Percentiles rank a stretch among this genome's conserved stretches.
Conservation (phyloP, 2,797 vertebrate species). For the Netta rufina region DNA sequence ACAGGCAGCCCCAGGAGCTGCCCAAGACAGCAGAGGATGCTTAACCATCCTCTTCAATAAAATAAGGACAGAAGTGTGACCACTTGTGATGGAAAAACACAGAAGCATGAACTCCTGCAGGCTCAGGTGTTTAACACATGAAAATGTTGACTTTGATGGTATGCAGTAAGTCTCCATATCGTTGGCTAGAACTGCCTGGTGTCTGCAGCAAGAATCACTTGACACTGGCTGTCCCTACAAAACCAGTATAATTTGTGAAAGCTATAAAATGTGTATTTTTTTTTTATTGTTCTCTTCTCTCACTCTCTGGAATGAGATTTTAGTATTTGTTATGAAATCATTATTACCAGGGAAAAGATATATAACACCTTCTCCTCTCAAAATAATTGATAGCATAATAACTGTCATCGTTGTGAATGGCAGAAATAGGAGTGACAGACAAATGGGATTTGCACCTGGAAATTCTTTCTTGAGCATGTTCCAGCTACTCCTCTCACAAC, state of each 20-base stretch:
- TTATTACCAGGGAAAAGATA: neutral
- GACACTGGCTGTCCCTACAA: neutral
- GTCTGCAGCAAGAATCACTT: neutral
- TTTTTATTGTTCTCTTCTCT: neutral
- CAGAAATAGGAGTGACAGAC: neutral
- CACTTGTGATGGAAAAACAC: neutral
- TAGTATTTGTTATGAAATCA: neutral
- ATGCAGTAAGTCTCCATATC: accelerated
- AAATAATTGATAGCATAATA: neutral
- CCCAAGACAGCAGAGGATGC: neutral
- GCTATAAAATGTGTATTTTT: neutral
- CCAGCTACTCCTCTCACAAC: neutral
- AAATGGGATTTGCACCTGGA: neutral
- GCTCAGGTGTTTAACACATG: neutral
- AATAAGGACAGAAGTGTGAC: neutral
- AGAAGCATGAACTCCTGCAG: accelerated
- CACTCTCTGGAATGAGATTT: neutral
- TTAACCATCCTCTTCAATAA: neutral
- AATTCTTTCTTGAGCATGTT: neutral
- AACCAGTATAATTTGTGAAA: neutral
- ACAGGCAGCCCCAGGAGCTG: neutral
- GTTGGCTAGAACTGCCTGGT: neutral
- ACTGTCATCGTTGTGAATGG: neutral
- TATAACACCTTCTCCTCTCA: neutral
- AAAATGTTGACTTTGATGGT: accelerated